Conservation (phyloP, 2,113 vertebrate species). For the Ceyx melanurus region DNA sequence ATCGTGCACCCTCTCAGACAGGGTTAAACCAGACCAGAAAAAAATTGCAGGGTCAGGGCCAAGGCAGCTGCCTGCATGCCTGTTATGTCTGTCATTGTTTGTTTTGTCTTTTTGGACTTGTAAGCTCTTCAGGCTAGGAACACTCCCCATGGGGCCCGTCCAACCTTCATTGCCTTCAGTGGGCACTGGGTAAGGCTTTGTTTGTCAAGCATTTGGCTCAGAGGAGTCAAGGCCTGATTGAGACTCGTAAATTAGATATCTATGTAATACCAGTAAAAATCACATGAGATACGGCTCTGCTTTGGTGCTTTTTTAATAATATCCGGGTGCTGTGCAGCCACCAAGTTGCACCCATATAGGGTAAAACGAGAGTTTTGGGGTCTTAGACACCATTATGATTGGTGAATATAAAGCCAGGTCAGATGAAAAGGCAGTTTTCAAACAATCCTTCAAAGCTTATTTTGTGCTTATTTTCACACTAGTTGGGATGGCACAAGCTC, state of each 20-base stretch:
- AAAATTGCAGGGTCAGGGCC: conserved; percentile 59
- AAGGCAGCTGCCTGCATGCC: conserved; percentile 54
- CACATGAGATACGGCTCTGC: fast-evolving
- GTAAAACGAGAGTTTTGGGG: not conserved
- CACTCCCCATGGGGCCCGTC: conserved; percentile 3
- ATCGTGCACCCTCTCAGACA: not conserved
- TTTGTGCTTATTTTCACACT: not conserved
- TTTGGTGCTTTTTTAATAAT: not conserved
- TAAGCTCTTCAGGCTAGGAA: conserved; percentile 14
- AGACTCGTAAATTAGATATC: not conserved
- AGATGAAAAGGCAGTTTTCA: not conserved
- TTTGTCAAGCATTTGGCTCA: not conserved
- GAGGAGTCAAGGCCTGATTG: not conserved
- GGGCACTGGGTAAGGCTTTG: not conserved
- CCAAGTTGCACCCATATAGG: not conserved
- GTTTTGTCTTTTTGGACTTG: conserved; percentile 52
- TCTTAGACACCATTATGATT: not conserved
- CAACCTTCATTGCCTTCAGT: not conserved
- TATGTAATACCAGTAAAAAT: not conserved
- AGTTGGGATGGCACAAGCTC: fast-evolving
- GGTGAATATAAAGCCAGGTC: not conserved
- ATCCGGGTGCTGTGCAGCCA: fast-evolving
- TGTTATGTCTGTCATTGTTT: conserved; percentile 60
- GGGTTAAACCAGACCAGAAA: conserved; percentile 57
- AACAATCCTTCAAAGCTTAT: not conserved